Evolutionary conservation across 2,113 vertebrate species (phyloP), one percentile per base, ranked within the genome.

Genomic region (Excalfactoria chinensis): DNA sequence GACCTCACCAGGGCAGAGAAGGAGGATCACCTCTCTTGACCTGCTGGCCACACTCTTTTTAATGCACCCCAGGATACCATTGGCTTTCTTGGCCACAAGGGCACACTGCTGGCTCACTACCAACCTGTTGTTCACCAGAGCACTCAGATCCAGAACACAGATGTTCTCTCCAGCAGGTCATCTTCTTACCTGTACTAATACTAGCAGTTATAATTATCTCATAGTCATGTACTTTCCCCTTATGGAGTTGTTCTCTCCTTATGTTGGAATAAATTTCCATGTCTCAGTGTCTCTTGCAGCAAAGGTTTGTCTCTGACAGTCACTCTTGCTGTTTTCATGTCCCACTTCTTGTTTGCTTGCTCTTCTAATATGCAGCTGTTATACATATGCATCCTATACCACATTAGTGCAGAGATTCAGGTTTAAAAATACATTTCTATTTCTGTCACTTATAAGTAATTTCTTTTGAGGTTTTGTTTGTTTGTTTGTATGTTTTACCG

Each of bases 371-470:
- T 11, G 46, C 35, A 35, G 25, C n/a, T 1, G 0, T 46, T 74
- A 37, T 11, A 49, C n/a, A 40, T 22, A 44, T 1, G 0, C 41
- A 9, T 35, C 49, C 55, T n/a, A 8, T 18, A 26, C 26, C 58
- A 73, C 22, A 23, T 88, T 56, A 81, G 11, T 46, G 9, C 4
- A 3, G 69, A 22, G 16, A 59, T 81, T 88, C 37, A 56, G 21
- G 11, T 93, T 92, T 63, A 37, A 86, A 94, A 90, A 46, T 48
- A 1, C 44, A 43, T 7, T 9, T 64, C 23, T 86, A 43, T 83
- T 90, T 88, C 76, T 53, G 67, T 81, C 35, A 62, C 67, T 75
- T 89, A 79, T 49, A 89, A 86, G 77, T 22, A 58, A 55, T 86
- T 89, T 89, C 41, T 21, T 69, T 34, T 72, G 40, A 58, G 46